phyloP scores from a whole-genome alignment of 2,113 vertebrate genomes.

The Barnardius zonarius region DNA sequence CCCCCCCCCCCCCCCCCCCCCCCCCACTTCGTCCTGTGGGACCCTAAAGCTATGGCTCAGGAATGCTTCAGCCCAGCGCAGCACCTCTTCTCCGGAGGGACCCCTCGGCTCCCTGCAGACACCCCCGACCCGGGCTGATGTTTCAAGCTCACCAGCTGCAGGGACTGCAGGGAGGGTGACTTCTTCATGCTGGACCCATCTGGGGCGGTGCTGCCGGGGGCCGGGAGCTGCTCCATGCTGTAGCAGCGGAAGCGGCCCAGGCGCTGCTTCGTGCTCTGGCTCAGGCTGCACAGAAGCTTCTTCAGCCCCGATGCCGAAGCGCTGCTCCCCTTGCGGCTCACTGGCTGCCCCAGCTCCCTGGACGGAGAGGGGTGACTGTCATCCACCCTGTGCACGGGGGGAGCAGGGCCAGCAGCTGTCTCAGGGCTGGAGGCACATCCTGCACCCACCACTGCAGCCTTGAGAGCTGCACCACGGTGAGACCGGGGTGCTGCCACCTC shows the following conservation, averaged over 20 bases:
- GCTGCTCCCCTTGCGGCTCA: conserved; percentile 33
- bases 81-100: too few species aligned
- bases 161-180: conserved; percentile 86
- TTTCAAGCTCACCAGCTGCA: conserved; percentile 80
- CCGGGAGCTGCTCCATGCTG: conserved; percentile 82
- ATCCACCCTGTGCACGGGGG: accelerated
- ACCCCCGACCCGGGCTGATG: accelerated
- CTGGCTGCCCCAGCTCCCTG: neutral
- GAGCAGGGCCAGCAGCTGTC: neutral
- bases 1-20: accelerated
- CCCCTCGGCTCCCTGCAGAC: accelerated
- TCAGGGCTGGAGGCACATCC: neutral
- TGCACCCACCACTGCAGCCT: accelerated
- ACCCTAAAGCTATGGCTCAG: neutral
- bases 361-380: accelerated
- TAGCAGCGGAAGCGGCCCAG: conserved; percentile 76
- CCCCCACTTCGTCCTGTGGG: neutral
- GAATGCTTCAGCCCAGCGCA: neutral
- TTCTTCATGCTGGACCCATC: conserved; percentile 76
- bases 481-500: accelerated
- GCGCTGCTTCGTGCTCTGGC: conserved; percentile 82
- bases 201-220: accelerated
- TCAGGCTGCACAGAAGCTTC: conserved; percentile 80
- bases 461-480: neutral
- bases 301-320: conserved; percentile 68